A percentile compares a stretch with the other conserved stretches of the same genome.
Evolutionary conservation across 2,888 invertebrate genomes (phyloP).

Genomic region (Ferrisia virgata): DNA sequence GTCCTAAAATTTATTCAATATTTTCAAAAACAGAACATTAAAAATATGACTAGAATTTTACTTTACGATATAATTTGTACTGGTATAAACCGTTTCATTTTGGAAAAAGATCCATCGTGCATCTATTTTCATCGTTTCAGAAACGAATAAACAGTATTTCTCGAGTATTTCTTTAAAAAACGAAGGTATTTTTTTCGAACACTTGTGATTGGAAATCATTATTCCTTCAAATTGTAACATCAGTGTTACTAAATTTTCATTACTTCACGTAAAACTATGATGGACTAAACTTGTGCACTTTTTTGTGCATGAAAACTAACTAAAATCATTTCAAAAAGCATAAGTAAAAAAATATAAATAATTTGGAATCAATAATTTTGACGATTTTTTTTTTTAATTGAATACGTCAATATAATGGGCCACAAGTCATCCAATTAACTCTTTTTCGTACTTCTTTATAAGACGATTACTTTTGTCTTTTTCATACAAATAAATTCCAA

Average conservation of each 20-base stretch:
- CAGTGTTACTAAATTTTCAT: not conserved
- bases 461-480: too few relatives aligned
- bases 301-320: not conserved
- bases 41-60: constrained; percentile 12
- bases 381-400: too few relatives aligned
- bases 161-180: not conserved
- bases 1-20: not conserved
- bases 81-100: not conserved
- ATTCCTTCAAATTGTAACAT: not conserved
- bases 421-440: too few relatives aligned
- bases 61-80: not conserved
- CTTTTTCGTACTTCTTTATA: too few relatives aligned
- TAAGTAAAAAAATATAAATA: not conserved
- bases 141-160: not conserved
- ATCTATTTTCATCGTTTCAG: not conserved
- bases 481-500: too few relatives aligned
- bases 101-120: not conserved
- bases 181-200: not conserved
- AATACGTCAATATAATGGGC: too few relatives aligned
- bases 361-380: not conserved
- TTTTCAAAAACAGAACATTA: not conserved
- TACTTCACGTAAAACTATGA: not conserved
- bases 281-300: not conserved
- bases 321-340: not conserved
- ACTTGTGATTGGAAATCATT: not conserved